Conservation (phyloP, 2,888 invertebrate genomes). For the Drosophila lutescens region DNA sequence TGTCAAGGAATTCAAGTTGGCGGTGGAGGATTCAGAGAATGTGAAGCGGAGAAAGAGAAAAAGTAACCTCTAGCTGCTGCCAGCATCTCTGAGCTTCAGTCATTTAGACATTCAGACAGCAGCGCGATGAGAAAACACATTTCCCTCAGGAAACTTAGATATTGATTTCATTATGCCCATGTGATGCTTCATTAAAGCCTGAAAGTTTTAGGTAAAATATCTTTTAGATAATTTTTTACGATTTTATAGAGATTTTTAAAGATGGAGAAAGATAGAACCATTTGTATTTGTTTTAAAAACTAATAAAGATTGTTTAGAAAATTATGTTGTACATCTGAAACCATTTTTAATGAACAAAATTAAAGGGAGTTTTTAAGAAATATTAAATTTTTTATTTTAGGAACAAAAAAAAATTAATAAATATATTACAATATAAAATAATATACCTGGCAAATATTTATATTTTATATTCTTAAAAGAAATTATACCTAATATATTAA, state of each 20-base stretch:
- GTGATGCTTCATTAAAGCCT: constrained; percentile 26
- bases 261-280: not conserved
- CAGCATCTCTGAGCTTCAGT: constrained; percentile 52
- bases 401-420: too few relatives aligned
- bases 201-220: not conserved
- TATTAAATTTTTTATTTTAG: too few relatives aligned
- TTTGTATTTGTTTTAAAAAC: too few relatives aligned
- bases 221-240: not conserved
- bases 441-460: too few relatives aligned
- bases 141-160: not conserved
- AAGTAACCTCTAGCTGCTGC: constrained; percentile 80
- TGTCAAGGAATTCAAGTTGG: constrained; percentile 57
- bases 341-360: too few relatives aligned
- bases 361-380: too few relatives aligned
- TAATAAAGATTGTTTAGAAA: too few relatives aligned
- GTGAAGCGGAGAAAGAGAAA: constrained; percentile 73
- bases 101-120: constrained; percentile 9
- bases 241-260: not conserved
- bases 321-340: too few relatives aligned
- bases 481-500: too few relatives aligned
- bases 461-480: too few relatives aligned
- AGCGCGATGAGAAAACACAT: constrained; percentile 32
- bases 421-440: too few relatives aligned
- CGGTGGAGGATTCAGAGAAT: constrained; percentile 61
- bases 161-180: constrained; percentile 13